Percentiles rank a stretch among this genome's conserved stretches.
These are phyloP conservation scores for Grallaria varia DNA, from an alignment of 2,113 vertebrate genomes.

Conservation along the genomic window DNA sequence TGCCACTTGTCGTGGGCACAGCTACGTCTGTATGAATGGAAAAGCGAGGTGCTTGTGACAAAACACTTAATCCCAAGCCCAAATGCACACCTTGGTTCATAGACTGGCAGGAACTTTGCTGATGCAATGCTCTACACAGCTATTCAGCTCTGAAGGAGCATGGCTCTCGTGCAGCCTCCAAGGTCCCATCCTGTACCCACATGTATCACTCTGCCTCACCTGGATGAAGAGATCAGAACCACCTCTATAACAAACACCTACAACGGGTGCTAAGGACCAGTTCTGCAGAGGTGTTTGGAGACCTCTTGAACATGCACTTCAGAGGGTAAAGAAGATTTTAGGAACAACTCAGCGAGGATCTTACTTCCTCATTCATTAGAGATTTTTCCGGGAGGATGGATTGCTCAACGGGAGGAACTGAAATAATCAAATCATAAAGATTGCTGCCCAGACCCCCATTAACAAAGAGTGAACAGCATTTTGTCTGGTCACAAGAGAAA, in stretches of 20 bases:
- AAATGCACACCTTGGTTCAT: accelerated
- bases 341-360: neutral
- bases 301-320: neutral
- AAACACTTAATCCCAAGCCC: neutral
- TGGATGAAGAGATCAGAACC: neutral
- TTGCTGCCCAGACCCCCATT: neutral
- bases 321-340: neutral
- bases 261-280: accelerated
- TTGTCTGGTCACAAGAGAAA: neutral
- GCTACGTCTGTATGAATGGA: neutral
- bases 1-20: neutral
- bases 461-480: neutral
- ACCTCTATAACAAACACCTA: neutral
- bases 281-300: neutral
- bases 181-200: neutral
- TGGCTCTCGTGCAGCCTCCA: accelerated
- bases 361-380: neutral
- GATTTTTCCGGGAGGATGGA: neutral
- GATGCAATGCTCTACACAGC: accelerated
- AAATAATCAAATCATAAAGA: neutral
- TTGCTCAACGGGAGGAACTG: neutral
- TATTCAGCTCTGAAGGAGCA: neutral
- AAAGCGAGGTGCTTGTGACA: neutral
- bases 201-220: accelerated
- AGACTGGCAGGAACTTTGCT: neutral